Evolutionary conservation across 2,888 invertebrate genomes (phyloP), one percentile per base, ranked within the genome.

Genomic region (Macrosoma leucophasiata): DNA sequence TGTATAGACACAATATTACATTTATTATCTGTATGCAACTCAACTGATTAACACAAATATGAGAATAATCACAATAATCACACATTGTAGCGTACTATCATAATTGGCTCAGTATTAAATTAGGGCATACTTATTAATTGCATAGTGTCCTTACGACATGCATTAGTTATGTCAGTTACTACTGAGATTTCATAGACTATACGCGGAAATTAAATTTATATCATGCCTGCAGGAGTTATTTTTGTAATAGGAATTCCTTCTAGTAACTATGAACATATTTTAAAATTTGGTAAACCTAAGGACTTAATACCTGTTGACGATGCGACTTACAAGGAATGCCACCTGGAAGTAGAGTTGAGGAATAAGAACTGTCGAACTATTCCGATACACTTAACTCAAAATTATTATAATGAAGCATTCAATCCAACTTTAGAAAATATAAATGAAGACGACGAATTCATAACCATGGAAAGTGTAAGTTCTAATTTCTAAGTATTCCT

Each of bases 201-300:
- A n/a, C n/a, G n/a, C n/a, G n/a, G n/a, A n/a, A n/a, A n/a, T n/a
- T n/a, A n/a, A n/a, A n/a, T n/a, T n/a, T n/a, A n/a, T 8, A 14
- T 14, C 36, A 88, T 88, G 88, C 85, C 87, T 32, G 59, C 73
- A 3, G 90, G 90, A 45, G 90, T 91, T 4, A 85, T 91, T 40
- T 91, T 91, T 57, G 63, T 91, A 35, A 86, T 91, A 39, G 89
- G 88, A 55, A 88, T 91, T 50, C 91, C 91, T 5, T 89, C 90
- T 38, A 85, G 89, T 33, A 89, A 87, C 58, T 88, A 87, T 52
- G 91, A 91, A 64, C 88, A 89, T 53, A 81, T 86, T 22, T 47
- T 88, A 10, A 74, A 81, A 31, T 87, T 85, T 40, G 88, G 87
- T 0, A 78, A 74, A 46, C 70, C 78, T 1, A 75, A 62, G 39